These are phyloP conservation scores for Nothura maculosa DNA, from an alignment of 2,797 vertebrate species.

Conservation along the genomic window DNA sequence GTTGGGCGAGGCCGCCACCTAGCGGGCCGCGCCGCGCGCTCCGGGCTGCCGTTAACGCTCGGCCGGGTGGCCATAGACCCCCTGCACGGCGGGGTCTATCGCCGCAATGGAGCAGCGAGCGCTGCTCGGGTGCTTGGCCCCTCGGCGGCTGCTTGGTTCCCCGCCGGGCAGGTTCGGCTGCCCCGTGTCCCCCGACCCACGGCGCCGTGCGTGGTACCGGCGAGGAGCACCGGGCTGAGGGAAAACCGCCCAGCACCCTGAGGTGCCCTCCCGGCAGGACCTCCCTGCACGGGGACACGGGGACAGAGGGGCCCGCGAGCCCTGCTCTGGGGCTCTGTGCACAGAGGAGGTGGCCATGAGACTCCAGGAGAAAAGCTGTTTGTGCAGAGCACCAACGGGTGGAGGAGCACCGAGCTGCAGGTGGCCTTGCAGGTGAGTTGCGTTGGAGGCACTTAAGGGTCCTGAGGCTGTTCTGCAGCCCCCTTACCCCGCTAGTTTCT, in stretches of 20 bases:
- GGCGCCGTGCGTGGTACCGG: no score
- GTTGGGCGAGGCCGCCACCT: conserved; percentile 11
- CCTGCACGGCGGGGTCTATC: no score
- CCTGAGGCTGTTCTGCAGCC: no score
- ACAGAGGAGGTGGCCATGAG: neutral
- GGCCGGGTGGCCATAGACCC: no score
- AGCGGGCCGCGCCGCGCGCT: neutral
- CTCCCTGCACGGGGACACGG: rapidly evolving
- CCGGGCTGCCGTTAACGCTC: no score
- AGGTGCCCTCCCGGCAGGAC: rapidly evolving
- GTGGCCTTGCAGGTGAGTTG: neutral
- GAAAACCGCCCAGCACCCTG: no score
- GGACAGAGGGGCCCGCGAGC: rapidly evolving
- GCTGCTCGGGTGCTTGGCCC: rapidly evolving
- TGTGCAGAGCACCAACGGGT: neutral
- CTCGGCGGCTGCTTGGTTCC: neutral
- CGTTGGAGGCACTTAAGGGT: no score
- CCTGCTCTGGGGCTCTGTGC: neutral
- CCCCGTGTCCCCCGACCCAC: no score
- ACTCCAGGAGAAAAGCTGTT: neutral
- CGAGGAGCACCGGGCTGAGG: neutral
- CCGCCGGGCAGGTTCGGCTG: neutral
- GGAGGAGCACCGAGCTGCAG: neutral
- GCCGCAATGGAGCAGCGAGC: neutral
- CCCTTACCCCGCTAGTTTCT: neutral